Base-by-base conservation (phyloP, 2,888 invertebrate species). In the Drosophila paracracens region DNA sequence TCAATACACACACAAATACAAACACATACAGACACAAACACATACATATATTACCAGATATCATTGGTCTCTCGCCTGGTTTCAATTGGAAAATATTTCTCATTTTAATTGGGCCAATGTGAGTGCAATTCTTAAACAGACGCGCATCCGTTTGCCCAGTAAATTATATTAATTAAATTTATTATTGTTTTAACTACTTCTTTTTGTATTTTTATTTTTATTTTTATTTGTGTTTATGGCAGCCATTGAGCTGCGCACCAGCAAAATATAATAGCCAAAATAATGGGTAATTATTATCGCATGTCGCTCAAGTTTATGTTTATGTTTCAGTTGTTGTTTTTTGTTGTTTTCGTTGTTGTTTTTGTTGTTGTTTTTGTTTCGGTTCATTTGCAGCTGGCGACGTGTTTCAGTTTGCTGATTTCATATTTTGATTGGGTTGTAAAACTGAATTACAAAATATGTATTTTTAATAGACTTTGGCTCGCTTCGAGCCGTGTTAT, bases 361-460 rank as follows among this genome's bases (percentile, higher is more conserved):
- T 48, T 53, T 13, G n/a, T 21, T 46, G 31, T 27, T 59, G 16
- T 54, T 59, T 29, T 51, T 25, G 46, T 5, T 25, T 54, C 51
- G 46, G 52, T 74, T 74, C 61, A 75, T 75, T 75, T 76, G 58
- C 67, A 67, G 57, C 64, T 75, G 46, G 54, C 68, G 59, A 74
- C 63, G 74, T 74, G 67, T 63, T 62, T 56, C 59, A 43, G 31
- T 62, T 52, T 52, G 60, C 61, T 52, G 70, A 64, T 70, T 70
- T 62, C 54, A 62, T 63, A 53, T 66, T 66, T 56, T 51, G 75
- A 76, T 76, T 75, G 76, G 33, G 21, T 29, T 70, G 79, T 74
- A 74, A 79, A 74, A 77, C 36, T 74, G 61, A 79, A 78, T 78
- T 75, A 71, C 80, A 53, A 78, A 75, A 65, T 76, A 79, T 66